Conservation (phyloP, 2,113 vertebrate species). For the Ellobius talpinus region DNA sequence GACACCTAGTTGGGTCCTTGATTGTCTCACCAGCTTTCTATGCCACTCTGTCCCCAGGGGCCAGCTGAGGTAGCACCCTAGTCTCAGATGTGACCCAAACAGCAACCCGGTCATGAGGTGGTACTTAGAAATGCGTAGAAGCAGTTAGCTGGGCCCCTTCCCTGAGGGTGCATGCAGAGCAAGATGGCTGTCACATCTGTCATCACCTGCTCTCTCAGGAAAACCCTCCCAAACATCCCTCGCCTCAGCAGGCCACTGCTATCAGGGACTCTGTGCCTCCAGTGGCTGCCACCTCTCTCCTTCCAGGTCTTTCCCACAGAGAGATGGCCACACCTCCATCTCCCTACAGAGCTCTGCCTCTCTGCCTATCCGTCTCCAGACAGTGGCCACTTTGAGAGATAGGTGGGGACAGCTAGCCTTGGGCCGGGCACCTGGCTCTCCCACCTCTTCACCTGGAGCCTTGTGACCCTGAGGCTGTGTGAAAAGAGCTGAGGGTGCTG, state of each 20-base stretch:
- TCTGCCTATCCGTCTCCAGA: background rate
- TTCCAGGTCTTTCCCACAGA: too few species aligned
- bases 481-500: background rate
- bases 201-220: background rate
- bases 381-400: background rate
- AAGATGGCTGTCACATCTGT: background rate
- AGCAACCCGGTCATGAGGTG: background rate
- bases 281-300: background rate
- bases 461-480: background rate
- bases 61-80: background rate
- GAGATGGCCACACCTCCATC: background rate
- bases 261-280: fast-evolving
- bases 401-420: background rate
- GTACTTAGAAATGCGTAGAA: background rate
- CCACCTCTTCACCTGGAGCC: background rate
- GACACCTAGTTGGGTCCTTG: too few species aligned
- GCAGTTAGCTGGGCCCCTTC: background rate
- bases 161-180: background rate
- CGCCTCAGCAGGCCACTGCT: background rate
- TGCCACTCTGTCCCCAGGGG: background rate
- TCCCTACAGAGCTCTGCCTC: background rate
- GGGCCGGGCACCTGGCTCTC: too few species aligned
- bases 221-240: background rate
- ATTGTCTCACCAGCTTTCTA: background rate
- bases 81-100: background rate